Conservation (phyloP, 2,797 vertebrate species). For the Darevskia nairensis region DNA sequence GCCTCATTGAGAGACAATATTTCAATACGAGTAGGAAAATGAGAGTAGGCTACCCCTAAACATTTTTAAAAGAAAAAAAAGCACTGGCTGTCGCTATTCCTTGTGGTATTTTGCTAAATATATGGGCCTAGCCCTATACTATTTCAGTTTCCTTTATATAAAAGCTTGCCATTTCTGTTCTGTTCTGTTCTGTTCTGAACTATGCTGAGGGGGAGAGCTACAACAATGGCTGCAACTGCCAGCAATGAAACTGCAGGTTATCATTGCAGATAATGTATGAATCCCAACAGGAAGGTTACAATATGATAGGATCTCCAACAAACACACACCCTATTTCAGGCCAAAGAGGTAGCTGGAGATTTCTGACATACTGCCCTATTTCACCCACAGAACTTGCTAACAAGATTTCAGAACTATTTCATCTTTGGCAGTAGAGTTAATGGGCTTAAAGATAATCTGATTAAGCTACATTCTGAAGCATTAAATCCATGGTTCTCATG, state of each 20-base stretch:
- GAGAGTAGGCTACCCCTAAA: too few relatives aligned
- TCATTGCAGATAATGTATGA: neutral
- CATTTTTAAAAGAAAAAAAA: too few relatives aligned
- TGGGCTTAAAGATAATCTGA: slow-evolving; percentile 35
- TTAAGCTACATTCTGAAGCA: slow-evolving; percentile 21
- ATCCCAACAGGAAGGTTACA: neutral
- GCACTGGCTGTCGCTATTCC: neutral
- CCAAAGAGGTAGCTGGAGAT: neutral
- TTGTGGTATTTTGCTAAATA: neutral
- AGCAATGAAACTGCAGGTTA: neutral
- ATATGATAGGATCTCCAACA: neutral
- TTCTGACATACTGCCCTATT: slow-evolving; percentile 24
- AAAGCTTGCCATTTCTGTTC: neutral
- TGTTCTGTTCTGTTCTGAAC: neutral
- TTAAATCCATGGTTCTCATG: slow-evolving; percentile 18
- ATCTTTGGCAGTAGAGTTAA: slow-evolving; percentile 22
- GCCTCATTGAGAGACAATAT: too few relatives aligned
- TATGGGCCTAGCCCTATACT: neutral
- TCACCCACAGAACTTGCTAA: slow-evolving; percentile 34
- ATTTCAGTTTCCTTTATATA: neutral
- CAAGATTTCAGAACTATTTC: slow-evolving; percentile 22
- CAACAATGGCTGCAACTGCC: neutral
- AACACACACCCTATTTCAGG: neutral
- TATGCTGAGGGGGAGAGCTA: neutral
- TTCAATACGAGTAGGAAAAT: too few relatives aligned